Evolutionary conservation across 2,797 vertebrate species (phyloP).

Genomic region (Neopelma chrysocephalum): DNA sequence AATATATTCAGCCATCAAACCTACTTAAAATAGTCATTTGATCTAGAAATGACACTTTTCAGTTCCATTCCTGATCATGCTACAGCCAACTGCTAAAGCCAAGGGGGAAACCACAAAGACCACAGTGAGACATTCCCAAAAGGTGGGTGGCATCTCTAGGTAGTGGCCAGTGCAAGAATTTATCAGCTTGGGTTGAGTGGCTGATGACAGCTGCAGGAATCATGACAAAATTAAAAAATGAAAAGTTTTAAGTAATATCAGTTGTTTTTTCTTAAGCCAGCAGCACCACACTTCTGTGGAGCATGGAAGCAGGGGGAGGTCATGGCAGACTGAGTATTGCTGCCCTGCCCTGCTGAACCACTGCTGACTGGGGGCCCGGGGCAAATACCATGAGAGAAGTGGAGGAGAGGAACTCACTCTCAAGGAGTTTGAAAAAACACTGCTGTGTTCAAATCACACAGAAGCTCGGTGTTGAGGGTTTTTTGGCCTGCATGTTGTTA

Average conservation of each 20-base stretch:
- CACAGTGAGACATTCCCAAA: not conserved
- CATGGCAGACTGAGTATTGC: accelerated
- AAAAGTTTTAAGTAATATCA: not conserved
- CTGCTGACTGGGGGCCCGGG: not conserved
- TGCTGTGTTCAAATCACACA: not conserved
- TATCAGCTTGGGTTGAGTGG: accelerated
- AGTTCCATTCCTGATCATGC: not conserved
- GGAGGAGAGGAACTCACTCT: not conserved
- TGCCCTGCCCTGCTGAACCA: not conserved
- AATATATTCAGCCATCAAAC: not conserved
- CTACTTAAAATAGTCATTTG: not conserved
- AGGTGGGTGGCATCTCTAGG: accelerated
- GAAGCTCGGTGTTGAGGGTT: not conserved
- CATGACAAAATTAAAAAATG: not conserved
- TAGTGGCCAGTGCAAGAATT: not conserved
- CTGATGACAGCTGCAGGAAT: not conserved
- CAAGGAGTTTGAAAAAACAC: not conserved
- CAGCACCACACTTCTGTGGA: not conserved
- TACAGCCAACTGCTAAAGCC: not conserved
- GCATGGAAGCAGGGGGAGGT: not conserved
- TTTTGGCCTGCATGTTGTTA: not conserved
- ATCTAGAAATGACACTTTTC: not conserved
- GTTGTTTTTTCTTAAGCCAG: not conserved
- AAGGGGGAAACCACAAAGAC: not conserved
- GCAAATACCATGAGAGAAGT: not conserved